These are phyloP conservation scores for Etheostoma spectabile DNA, from an alignment of 2,113 vertebrate genomes.

Conservation along the genomic window DNA sequence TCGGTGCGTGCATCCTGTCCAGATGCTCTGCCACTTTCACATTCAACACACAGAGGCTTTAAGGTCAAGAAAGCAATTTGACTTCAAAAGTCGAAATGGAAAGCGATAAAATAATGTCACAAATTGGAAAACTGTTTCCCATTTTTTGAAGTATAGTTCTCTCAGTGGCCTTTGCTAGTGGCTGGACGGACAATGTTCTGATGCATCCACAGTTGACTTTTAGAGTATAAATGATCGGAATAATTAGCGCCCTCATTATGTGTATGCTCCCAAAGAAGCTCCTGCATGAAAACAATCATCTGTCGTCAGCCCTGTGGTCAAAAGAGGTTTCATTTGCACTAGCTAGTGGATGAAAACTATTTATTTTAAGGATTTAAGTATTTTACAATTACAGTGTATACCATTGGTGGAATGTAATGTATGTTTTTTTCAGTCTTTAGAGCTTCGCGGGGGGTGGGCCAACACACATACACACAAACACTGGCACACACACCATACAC, in stretches of 20 bases:
- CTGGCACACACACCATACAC: too few species aligned
- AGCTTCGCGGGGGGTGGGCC: too few species aligned
- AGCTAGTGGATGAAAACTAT: too few species aligned
- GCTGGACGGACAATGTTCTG: background rate
- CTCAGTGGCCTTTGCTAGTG: background rate
- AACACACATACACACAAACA: too few species aligned
- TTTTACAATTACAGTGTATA: background rate
- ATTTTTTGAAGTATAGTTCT: background rate
- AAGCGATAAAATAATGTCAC: background rate
- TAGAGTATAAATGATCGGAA: conserved; percentile 9
- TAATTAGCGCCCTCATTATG: conserved; percentile 15
- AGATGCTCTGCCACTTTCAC: background rate
- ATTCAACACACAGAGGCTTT: background rate
- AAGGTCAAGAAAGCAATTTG: conserved; percentile 31
- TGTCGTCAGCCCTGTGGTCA: conserved; percentile 1
- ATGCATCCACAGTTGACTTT: background rate
- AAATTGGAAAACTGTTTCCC: background rate
- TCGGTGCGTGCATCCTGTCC: background rate
- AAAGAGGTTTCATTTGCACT: background rate
- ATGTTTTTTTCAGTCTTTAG: too few species aligned
- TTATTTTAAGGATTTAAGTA: background rate
- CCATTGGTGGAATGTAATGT: too few species aligned
- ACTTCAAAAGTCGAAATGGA: background rate
- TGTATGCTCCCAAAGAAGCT: background rate
- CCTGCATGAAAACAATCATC: conserved; percentile 11